A percentile compares a stretch with the other conserved stretches of the same genome.
These are phyloP conservation scores for Geophilus truncorum DNA, from an alignment of 2,888 invertebrate genomes.

Conservation along the genomic window DNA sequence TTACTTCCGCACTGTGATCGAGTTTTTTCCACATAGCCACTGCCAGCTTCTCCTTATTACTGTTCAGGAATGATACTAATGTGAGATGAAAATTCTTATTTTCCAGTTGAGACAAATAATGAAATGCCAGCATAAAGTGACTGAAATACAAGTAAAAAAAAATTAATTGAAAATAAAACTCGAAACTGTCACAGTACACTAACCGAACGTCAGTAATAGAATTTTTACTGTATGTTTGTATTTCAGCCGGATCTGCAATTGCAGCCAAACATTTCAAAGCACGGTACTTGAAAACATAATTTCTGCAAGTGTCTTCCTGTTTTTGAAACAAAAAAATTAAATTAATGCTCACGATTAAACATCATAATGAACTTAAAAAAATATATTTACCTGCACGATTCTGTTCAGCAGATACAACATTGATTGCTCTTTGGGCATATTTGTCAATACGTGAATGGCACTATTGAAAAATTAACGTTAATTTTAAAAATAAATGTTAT, in stretches of 20 bases:
- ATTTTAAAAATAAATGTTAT: not conserved
- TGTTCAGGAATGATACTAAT: not conserved
- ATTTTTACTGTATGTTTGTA: not conserved
- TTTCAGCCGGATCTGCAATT: not conserved
- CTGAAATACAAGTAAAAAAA: not conserved
- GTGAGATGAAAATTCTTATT: not conserved
- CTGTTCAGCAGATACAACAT: not conserved
- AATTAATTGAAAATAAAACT: not conserved
- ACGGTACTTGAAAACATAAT: not conserved
- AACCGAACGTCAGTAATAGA: not conserved
- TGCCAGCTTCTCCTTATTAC: not conserved
- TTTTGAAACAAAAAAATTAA: not conserved
- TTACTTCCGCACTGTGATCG: not conserved
- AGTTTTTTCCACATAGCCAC: not conserved
- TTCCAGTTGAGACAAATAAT: not conserved
- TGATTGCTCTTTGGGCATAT: not conserved
- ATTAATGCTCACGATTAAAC: not conserved
- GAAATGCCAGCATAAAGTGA: not conserved
- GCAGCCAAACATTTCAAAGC: not conserved
- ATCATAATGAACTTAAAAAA: not conserved
- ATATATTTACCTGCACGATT: not conserved
- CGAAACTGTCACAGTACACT: not conserved
- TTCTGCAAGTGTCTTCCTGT: not conserved
- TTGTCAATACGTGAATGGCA: too few relatives aligned
- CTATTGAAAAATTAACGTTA: not conserved